These are phyloP conservation scores for Halcyon leucocephala DNA, from an alignment of 2,797 vertebrate genomes.

Conservation along the genomic window DNA sequence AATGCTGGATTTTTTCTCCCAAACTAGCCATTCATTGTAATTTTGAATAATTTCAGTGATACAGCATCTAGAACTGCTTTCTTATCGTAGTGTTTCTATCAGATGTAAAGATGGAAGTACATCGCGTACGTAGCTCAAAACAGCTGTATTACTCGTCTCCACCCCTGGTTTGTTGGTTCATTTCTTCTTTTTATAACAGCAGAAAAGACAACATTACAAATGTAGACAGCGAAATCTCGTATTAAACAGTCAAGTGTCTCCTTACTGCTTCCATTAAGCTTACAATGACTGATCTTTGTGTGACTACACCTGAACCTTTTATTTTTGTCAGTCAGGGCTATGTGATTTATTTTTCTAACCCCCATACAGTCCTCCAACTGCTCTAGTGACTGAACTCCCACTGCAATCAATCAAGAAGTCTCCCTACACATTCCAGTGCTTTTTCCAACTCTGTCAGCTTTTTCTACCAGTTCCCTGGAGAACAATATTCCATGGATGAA, in stretches of 20 bases:
- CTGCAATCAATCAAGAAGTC: conserved; percentile 29
- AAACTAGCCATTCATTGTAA: not conserved
- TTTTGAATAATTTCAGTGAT: not conserved
- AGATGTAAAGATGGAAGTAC: not conserved
- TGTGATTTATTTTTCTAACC: conserved; percentile 20
- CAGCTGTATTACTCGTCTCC: not conserved
- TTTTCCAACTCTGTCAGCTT: conserved; percentile 1
- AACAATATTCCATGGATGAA: conserved; percentile 5
- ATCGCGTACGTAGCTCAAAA: not conserved
- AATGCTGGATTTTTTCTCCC: not conserved
- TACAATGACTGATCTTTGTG: not conserved
- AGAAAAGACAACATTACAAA: not conserved
- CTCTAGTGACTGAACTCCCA: not conserved
- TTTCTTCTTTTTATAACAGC: not conserved
- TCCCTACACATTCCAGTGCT: not conserved
- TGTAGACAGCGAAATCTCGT: not conserved
- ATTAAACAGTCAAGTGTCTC: not conserved
- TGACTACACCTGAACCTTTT: not conserved
- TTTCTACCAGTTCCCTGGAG: not conserved
- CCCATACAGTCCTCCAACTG: not conserved
- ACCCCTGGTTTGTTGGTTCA: not conserved
- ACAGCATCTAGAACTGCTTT: not conserved
- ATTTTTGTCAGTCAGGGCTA: not conserved
- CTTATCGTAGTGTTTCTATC: not conserved
- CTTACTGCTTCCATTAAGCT: not conserved